These are phyloP conservation scores for Thamnophis elegans DNA, from an alignment of 2,797 vertebrate species.

Conservation along the genomic window DNA sequence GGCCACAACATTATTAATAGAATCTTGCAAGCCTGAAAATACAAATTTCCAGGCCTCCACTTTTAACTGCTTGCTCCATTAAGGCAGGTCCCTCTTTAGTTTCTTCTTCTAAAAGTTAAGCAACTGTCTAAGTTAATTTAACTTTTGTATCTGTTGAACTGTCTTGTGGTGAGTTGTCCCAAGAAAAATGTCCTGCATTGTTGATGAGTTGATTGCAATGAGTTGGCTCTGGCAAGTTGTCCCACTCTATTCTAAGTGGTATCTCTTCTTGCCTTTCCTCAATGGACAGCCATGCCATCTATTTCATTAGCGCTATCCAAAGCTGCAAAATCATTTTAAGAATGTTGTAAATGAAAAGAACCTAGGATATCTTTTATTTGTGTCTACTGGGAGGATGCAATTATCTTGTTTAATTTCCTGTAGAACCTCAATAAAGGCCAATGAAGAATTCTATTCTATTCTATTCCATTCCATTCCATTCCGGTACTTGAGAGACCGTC, in stretches of 20 bases:
- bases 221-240: background rate
- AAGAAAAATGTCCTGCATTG: background rate
- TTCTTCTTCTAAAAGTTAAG: background rate
- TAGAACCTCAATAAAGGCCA: background rate
- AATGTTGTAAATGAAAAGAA: background rate
- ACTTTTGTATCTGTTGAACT: background rate
- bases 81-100: background rate
- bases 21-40: background rate
- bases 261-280: background rate
- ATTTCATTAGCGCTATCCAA: background rate
- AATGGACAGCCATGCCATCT: background rate
- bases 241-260: background rate
- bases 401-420: background rate
- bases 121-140: background rate
- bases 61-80: background rate
- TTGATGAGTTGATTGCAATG: background rate
- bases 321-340: background rate
- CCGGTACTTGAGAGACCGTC: too few species aligned
- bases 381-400: background rate
- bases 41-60: background rate
- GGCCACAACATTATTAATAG: background rate
- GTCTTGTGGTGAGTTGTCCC: background rate
- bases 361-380: background rate
- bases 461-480: too few species aligned
- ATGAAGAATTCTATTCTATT: too few species aligned